These are phyloP conservation scores for Apis cerana DNA, from an alignment of 1,140 invertebrate species.

Conservation along the genomic window DNA sequence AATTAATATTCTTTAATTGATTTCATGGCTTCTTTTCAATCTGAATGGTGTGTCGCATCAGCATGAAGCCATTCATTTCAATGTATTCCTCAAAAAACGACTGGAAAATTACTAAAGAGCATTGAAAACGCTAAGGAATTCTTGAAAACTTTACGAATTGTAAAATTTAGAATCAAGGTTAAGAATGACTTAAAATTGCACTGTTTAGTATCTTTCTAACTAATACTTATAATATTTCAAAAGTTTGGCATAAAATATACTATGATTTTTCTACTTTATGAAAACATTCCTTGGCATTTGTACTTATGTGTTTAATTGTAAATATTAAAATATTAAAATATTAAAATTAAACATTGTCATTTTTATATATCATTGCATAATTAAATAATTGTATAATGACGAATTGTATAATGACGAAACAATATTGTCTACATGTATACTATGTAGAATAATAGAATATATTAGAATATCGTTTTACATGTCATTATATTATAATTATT, in stretches of 20 bases:
- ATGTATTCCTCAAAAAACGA: constrained; percentile 11
- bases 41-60: constrained; percentile 17
- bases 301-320: background rate
- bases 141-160: background rate
- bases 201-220: no score
- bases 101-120: constrained; percentile 20
- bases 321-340: no score
- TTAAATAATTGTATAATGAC: background rate
- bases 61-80: constrained; percentile 42
- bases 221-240: constrained; percentile 4
- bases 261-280: background rate
- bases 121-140: background rate
- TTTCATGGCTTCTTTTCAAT: constrained; percentile 64
- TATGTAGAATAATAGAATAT: no score
- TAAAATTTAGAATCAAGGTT: constrained; percentile 37
- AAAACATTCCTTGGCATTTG: background rate
- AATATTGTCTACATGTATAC: background rate
- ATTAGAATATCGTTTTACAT: background rate
- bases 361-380: background rate
- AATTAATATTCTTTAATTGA: constrained; percentile 48
- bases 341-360: background rate
- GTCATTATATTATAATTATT: background rate
- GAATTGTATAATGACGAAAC: no score
- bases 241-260: constrained; percentile 31
- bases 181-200: background rate